Evolutionary conservation across 2,797 vertebrate species (phyloP).

Genomic region (Miichthys miiuy): DNA sequence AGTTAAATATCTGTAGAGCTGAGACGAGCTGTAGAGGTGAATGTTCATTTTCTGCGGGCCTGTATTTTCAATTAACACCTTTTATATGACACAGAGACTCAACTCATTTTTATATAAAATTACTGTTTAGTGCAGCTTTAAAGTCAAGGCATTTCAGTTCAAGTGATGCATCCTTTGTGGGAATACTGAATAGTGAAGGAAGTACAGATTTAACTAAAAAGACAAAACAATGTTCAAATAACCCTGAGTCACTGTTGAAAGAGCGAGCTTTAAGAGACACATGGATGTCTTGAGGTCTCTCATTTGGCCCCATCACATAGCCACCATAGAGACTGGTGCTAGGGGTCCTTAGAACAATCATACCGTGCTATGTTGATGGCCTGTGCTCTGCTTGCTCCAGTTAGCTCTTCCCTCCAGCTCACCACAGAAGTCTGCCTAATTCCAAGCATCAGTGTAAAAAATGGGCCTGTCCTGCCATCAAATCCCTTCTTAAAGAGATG

Average conservation of each 20-base stretch:
- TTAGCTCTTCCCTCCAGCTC: slow-evolving; percentile 65
- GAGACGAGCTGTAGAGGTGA: not conserved
- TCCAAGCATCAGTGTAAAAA: slow-evolving; percentile 59
- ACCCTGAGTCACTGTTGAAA: slow-evolving; percentile 18
- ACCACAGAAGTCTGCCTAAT: slow-evolving; percentile 56
- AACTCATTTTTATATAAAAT: not conserved
- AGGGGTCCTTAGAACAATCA: slow-evolving; percentile 63
- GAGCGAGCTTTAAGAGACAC: slow-evolving; percentile 26
- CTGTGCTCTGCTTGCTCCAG: slow-evolving; percentile 53
- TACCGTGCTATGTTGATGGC: slow-evolving; percentile 53
- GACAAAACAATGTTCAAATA: slow-evolving; percentile 5
- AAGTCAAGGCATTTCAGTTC: not conserved
- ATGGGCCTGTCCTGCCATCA: slow-evolving; percentile 10
- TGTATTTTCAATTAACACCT: not conserved
- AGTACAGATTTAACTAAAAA: slow-evolving; percentile 10
- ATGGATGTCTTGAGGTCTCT: slow-evolving; percentile 46
- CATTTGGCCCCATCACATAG: slow-evolving; percentile 50
- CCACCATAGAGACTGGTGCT: slow-evolving; percentile 38
- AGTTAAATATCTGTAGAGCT: not conserved
- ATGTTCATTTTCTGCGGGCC: too few relatives aligned
- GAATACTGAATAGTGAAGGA: not conserved
- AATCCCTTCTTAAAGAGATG: slow-evolving; percentile 24
- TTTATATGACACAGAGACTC: not conserved
- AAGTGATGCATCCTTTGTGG: not conserved
- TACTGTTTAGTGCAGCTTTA: not conserved